Evolutionary conservation across 2,888 invertebrate genomes (phyloP).

Genomic region (Epistrophe eligans): DNA sequence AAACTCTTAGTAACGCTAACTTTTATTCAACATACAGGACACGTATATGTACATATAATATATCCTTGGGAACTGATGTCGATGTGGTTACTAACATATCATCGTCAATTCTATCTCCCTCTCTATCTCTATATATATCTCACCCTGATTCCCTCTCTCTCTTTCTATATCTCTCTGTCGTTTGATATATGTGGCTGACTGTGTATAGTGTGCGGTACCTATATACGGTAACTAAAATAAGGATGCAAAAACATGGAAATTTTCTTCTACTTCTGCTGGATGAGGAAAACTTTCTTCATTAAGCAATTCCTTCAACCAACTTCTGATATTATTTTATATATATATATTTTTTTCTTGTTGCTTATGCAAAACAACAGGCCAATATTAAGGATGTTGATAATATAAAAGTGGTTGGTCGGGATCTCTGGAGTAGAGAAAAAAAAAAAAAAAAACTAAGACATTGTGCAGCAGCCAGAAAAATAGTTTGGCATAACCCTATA

Average conservation of each 20-base stretch:
- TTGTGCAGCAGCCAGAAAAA: constrained; percentile 30
- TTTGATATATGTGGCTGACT: neutral
- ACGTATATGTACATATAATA: neutral
- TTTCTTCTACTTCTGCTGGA: constrained; percentile 8
- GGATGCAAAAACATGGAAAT: constrained; percentile 42
- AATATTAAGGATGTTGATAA: constrained; percentile 10
- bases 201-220: constrained; percentile 1
- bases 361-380: constrained; percentile 13
- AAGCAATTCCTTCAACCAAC: constrained; percentile 57
- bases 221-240: constrained; percentile 14
- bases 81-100: neutral
- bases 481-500: constrained; percentile 26
- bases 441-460: neutral
- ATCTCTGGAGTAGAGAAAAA: too few species aligned
- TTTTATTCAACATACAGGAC: constrained; percentile 25
- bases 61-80: neutral
- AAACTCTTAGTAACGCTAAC: constrained; percentile 56
- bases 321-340: neutral
- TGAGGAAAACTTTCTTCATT: constrained; percentile 68
- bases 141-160: neutral
- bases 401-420: neutral
- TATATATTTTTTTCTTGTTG: neutral
- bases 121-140: too few species aligned
- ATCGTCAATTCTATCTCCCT: neutral
- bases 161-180: neutral